phyloP scores from a whole-genome alignment of 2,888 invertebrate genomes.

The Drosophila nigritarsus region DNA sequence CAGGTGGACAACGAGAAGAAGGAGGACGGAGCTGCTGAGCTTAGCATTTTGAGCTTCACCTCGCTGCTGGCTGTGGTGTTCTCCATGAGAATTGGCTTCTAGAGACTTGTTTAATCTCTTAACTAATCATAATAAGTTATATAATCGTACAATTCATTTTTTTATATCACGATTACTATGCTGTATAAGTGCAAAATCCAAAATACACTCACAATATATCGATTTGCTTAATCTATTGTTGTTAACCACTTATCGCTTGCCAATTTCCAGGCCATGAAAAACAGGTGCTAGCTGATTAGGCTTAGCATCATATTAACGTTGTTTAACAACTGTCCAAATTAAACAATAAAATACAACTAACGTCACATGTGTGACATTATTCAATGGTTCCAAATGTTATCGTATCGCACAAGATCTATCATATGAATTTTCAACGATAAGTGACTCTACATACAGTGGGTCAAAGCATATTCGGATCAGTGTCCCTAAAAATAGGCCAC shows the following conservation, averaged over 20 bases:
- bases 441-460: neutral
- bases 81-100: conserved; percentile 46
- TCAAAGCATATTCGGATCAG: no score
- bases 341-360: conserved; percentile 34
- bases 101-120: conserved; percentile 19
- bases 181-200: conserved; percentile 38
- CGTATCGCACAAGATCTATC: conserved; percentile 2
- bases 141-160: conserved; percentile 38
- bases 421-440: conserved; percentile 14
- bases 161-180: conserved; percentile 9
- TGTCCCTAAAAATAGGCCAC: no score
- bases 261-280: neutral
- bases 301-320: conserved; percentile 34
- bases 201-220: conserved; percentile 30
- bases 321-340: conserved; percentile 34
- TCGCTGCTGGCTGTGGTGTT: conserved; percentile 50
- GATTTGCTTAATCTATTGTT: conserved; percentile 39
- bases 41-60: conserved; percentile 55
- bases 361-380: neutral
- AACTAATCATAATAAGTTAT: conserved; percentile 44
- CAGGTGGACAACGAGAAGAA: conserved; percentile 68
- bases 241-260: conserved; percentile 35
- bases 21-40: conserved; percentile 48
- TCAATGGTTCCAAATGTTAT: neutral
- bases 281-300: conserved; percentile 29